Evolutionary conservation across 1,140 invertebrate genomes (phyloP), one percentile per base, ranked within the genome.

Genomic region (Hestina assimilis): DNA sequence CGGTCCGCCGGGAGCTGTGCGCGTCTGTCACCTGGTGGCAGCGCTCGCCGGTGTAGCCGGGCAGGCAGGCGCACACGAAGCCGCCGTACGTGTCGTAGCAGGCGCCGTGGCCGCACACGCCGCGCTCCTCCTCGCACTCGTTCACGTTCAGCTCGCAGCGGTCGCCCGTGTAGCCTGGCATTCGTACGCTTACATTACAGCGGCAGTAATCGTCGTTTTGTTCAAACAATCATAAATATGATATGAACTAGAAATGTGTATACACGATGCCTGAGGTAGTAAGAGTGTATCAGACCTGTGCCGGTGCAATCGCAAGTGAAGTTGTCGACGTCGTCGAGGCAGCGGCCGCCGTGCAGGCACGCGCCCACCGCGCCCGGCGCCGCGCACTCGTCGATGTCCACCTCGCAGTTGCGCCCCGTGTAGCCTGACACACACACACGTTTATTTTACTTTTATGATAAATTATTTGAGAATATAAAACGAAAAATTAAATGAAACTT

Each of bases 71-170:
- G 75, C 97, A 99, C 59, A 94, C 91, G 82, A 94, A 96, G 26
- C 92, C 90, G 7, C 94, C 95, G 72, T 95, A 95, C 48, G 92
- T 94, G 77, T 95, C 94, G 75, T 93, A 95, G 83, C 95, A 96
- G 5, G 91, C 85, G 14, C 96, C 94, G 89, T 96, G 95, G 7
- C 92, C 86, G 87, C 96, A 97, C 0, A 95, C 93, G 65, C 90
- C 92, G 20, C 89, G 74, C 42, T 90, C 87, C 59, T 87, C 83
- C 62, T 83, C 83, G 87, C 96, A 98, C 81, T 98, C 96, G 84
- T 97, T 93, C 51, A 97, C 94, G 78, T 97, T 95, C 1, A 90
- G 87, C 75, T 97, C 95, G 84, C 96, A 98, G 33, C 93, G 90
- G 7, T 82, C 71, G 9, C 96, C 96, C 47, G 90, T 90, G 83